Conservation (phyloP, 1,140 invertebrate genomes). For the Riptortus pedestris region DNA sequence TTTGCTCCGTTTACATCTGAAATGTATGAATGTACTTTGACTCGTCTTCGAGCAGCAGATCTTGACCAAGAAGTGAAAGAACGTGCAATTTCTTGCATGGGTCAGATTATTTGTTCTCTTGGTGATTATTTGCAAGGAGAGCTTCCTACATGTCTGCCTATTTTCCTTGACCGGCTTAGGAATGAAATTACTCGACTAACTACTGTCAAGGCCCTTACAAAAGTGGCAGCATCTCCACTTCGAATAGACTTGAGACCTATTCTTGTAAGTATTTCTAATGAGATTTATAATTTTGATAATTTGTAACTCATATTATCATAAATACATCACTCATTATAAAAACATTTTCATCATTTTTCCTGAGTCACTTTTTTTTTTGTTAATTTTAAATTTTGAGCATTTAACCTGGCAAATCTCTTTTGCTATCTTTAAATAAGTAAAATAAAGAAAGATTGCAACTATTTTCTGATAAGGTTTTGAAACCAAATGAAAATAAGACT, state of each 20-base stretch:
- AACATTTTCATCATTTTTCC: too few species aligned
- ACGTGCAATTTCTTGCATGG: slow-evolving; percentile 92
- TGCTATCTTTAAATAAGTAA: too few species aligned
- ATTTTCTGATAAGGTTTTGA: too few species aligned
- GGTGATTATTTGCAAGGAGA: slow-evolving; percentile 72
- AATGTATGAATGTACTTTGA: slow-evolving; percentile 76
- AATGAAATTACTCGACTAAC: slow-evolving; percentile 96
- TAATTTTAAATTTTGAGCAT: too few species aligned
- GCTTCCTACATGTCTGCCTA: slow-evolving; percentile 73
- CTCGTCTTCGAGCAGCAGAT: slow-evolving; percentile 82
- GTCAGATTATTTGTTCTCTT: slow-evolving; percentile 84
- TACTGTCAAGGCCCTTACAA: slow-evolving; percentile 89
- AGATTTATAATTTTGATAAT: too few species aligned
- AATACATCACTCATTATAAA: too few species aligned
- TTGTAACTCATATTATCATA: too few species aligned
- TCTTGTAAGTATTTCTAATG: slow-evolving; percentile 50
- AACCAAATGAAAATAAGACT: too few species aligned
- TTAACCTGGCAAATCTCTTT: too few species aligned
- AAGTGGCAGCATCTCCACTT: slow-evolving; percentile 82
- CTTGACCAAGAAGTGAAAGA: slow-evolving; percentile 99
- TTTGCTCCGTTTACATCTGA: slow-evolving; percentile 65
- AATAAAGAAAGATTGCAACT: too few species aligned
- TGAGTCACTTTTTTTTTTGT: too few species aligned
- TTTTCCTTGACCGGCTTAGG: slow-evolving; percentile 84
- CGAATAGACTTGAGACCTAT: slow-evolving; percentile 78